Percentiles rank a stretch among this genome's conserved stretches.
phyloP scores from a whole-genome alignment of 2,113 vertebrate species.

The Gasterosteus aculeatus region DNA sequence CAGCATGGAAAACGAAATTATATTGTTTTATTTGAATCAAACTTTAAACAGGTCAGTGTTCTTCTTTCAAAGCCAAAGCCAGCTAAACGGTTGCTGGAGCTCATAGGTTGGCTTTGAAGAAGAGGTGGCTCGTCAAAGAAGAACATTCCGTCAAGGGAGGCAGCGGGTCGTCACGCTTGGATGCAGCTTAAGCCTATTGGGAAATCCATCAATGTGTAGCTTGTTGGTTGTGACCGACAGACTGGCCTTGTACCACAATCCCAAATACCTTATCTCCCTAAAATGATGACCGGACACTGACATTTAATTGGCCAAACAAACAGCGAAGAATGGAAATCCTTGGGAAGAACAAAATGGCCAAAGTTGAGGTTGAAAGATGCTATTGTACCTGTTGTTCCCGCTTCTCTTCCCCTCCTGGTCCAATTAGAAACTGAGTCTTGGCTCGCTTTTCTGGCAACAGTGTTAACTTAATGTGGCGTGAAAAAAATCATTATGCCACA shows the following conservation, averaged over 20 bases:
- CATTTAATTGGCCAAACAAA: constrained; percentile 48
- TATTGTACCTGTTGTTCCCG: constrained; percentile 40
- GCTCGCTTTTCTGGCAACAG: constrained; percentile 77
- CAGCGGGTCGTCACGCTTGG: constrained; percentile 15
- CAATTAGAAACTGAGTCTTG: constrained; percentile 83
- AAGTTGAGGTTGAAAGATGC: constrained; percentile 35
- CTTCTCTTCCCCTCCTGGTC: constrained; percentile 46
- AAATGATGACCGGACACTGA: constrained; percentile 32
- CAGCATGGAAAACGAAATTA: not conserved
- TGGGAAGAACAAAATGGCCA: not conserved
- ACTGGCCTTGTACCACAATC: constrained; percentile 37
- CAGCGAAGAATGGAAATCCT: not conserved
- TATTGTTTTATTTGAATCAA: not conserved
- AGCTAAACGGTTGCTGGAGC: not conserved
- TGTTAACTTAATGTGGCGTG: constrained; percentile 88
- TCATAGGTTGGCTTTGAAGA: not conserved
- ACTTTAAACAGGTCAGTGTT: not conserved
- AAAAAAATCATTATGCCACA: constrained; percentile 86
- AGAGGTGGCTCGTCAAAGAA: not conserved
- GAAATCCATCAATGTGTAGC: constrained; percentile 27
- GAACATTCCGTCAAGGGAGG: constrained; percentile 9
- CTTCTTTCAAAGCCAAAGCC: not conserved
- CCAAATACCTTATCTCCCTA: constrained; percentile 45
- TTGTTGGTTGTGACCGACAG: constrained; percentile 37
- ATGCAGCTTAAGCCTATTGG: not conserved